A percentile compares a stretch with the other conserved stretches of the same genome.
phyloP scores from a whole-genome alignment of 2,113 vertebrate species.

The Ictalurus punctatus region DNA sequence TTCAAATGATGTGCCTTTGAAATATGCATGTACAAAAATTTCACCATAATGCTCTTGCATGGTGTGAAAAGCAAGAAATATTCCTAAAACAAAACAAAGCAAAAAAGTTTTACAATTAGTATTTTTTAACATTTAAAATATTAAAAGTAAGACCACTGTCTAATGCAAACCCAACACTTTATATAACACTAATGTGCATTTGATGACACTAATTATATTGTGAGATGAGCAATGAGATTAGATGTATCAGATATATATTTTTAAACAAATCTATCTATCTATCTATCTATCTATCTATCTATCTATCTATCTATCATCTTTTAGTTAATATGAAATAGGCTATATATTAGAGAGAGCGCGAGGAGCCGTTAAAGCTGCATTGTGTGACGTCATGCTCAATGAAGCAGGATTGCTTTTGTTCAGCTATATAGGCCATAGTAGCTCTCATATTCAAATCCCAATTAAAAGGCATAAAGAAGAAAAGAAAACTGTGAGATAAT shows the following conservation, averaged over 20 bases:
- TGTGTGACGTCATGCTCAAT: constrained; percentile 45
- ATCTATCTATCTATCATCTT: background rate
- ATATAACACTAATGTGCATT: background rate
- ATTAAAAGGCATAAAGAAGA: constrained; percentile 50
- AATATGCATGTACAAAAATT: background rate
- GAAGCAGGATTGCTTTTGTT: constrained; percentile 45
- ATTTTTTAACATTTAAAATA: background rate
- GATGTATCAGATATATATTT: background rate
- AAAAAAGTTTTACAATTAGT: background rate
- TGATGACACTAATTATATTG: background rate
- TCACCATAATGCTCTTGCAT: background rate
- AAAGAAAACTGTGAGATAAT: constrained; percentile 45
- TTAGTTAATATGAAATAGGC: background rate
- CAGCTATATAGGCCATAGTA: constrained; percentile 14
- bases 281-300: background rate
- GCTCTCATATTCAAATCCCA: constrained; percentile 43
- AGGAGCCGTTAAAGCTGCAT: constrained; percentile 21
- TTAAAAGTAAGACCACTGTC: background rate
- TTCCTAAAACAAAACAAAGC: background rate
- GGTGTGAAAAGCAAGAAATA: background rate
- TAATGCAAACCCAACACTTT: background rate
- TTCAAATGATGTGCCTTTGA: background rate
- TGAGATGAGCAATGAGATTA: background rate
- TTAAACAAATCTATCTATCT: background rate
- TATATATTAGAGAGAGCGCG: background rate